These are phyloP conservation scores for Sogatella furcifera DNA, from an alignment of 1,140 invertebrate species.

Conservation along the genomic window DNA sequence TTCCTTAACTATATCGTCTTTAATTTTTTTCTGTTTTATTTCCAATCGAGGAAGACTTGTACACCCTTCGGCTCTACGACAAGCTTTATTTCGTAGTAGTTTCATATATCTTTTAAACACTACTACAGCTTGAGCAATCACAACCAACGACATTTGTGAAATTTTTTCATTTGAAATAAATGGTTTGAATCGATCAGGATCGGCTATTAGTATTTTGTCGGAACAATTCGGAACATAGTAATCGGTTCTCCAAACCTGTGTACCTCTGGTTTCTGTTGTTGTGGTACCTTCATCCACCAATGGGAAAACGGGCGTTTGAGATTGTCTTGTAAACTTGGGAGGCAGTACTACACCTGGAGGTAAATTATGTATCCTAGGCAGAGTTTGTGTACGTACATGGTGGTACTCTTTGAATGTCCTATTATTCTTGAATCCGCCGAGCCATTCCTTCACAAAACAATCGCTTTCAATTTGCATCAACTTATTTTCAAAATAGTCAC, in stretches of 20 bases:
- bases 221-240: neutral
- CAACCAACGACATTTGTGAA: constrained; percentile 7
- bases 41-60: neutral
- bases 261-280: neutral
- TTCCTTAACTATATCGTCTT: constrained; percentile 24
- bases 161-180: neutral
- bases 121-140: neutral
- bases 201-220: constrained; percentile 9
- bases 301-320: constrained; percentile 11
- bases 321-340: constrained; percentile 1
- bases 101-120: neutral
- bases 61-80: neutral
- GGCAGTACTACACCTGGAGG: neutral
- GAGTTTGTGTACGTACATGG: constrained; percentile 17
- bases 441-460: constrained; percentile 14
- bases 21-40: neutral
- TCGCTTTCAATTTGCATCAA: constrained; percentile 21
- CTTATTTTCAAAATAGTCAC: constrained; percentile 6
- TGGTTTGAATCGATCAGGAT: neutral
- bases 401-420: constrained; percentile 14
- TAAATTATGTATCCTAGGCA: constrained; percentile 1
- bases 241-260: constrained; percentile 10
- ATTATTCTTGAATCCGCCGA: constrained; percentile 18
- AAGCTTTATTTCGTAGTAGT: neutral
- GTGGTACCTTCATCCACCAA: neutral